These are phyloP conservation scores for Beris morrisii DNA, from an alignment of 2,888 invertebrate species.

Conservation along the genomic window DNA sequence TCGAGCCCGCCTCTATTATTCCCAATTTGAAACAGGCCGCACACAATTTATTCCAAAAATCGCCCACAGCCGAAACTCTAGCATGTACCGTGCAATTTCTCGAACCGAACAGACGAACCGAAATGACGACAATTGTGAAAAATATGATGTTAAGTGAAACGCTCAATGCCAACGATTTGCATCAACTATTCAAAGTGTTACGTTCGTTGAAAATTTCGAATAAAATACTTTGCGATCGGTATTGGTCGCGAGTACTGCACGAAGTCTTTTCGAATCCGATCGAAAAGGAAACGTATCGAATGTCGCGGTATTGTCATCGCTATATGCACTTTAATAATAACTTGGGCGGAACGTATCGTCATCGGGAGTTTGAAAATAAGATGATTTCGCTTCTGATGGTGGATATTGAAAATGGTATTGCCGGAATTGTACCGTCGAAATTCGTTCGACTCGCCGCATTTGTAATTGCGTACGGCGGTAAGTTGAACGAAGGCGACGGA, in stretches of 20 bases:
- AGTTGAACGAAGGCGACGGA: constrained; percentile 47
- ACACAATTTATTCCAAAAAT: constrained; percentile 49
- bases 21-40: constrained; percentile 55
- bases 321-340: constrained; percentile 62
- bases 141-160: constrained; percentile 43
- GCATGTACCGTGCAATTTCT: constrained; percentile 56
- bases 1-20: constrained; percentile 58
- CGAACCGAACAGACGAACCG: constrained; percentile 54
- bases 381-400: constrained; percentile 53
- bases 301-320: constrained; percentile 57
- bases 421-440: constrained; percentile 53
- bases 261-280: constrained; percentile 47
- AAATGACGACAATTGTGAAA: constrained; percentile 51
- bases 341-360: constrained; percentile 58
- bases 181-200: constrained; percentile 55
- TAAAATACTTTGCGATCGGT: constrained; percentile 53
- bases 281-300: constrained; percentile 45
- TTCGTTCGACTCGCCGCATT: constrained; percentile 56
- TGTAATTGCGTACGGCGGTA: constrained; percentile 56
- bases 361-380: constrained; percentile 56
- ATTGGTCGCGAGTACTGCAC: constrained; percentile 57
- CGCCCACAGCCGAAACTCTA: constrained; percentile 55
- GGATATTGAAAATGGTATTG: constrained; percentile 49
- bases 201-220: constrained; percentile 59
- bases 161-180: constrained; percentile 41